Percentiles rank a stretch among this genome's conserved stretches.
These are phyloP conservation scores for Lipophrys pholis DNA, from an alignment of 2,113 vertebrate genomes.

Conservation along the genomic window DNA sequence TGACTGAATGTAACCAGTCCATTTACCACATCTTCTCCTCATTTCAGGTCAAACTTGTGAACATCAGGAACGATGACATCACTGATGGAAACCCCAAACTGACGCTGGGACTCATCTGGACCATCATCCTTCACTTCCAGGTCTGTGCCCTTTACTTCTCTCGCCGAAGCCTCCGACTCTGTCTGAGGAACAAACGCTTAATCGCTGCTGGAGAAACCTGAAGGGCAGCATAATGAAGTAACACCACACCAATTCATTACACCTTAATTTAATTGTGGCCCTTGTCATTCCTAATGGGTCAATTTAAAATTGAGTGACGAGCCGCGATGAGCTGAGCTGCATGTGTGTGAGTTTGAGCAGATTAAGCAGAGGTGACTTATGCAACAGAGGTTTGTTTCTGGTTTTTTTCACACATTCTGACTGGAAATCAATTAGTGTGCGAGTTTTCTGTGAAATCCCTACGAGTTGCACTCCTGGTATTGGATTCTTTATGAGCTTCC, in stretches of 20 bases:
- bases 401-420: too few species aligned
- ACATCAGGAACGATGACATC: slow-evolving; percentile 98
- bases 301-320: slow-evolving; percentile 19
- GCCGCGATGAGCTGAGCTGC: not conserved
- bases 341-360: not conserved
- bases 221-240: not conserved
- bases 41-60: slow-evolving; percentile 95
- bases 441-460: not conserved
- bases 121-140: slow-evolving; percentile 99
- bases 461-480: not conserved
- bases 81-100: slow-evolving; percentile 98
- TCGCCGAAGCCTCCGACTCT: not conserved
- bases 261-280: not conserved
- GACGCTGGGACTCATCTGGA: slow-evolving; percentile 98
- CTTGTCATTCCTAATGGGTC: slow-evolving; percentile 6
- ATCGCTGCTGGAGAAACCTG: not conserved
- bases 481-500: not conserved
- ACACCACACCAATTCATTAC: slow-evolving; percentile 3
- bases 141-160: slow-evolving; percentile 73
- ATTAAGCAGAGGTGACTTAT: not conserved
- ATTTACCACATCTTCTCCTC: too few species aligned
- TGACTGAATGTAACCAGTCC: too few species aligned
- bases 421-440: not conserved
- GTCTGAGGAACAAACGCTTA: not conserved
- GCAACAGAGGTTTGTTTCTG: not conserved